phyloP scores from a whole-genome alignment of 1,140 invertebrate genomes.

The Brachionus asplanchnoidis region DNA sequence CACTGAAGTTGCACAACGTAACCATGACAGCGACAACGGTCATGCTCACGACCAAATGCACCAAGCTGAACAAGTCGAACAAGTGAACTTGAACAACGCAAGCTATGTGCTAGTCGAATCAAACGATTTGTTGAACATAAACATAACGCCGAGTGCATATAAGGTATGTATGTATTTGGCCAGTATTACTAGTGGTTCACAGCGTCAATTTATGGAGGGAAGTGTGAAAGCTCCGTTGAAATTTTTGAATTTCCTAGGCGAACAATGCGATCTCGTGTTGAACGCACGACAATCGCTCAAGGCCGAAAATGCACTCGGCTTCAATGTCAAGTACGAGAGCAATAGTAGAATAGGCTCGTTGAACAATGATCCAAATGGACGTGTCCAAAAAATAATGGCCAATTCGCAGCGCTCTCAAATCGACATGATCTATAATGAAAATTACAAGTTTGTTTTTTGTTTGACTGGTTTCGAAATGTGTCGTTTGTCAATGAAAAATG shows the following conservation, averaged over 20 bases:
- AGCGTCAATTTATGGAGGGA: background rate
- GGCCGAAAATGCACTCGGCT: background rate
- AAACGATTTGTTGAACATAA: constrained; percentile 32
- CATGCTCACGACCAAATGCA: background rate
- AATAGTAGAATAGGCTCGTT: background rate
- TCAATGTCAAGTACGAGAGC: background rate
- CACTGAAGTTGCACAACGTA: background rate
- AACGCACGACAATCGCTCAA: background rate
- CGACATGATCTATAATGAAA: constrained; percentile 1
- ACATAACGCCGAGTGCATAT: constrained; percentile 37
- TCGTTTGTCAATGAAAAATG: constrained; percentile 34
- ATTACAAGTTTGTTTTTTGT: constrained; percentile 22
- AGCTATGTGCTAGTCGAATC: constrained; percentile 36
- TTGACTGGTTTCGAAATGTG: background rate
- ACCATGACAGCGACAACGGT: background rate
- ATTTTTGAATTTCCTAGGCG: constrained; percentile 37
- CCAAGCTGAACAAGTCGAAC: background rate
- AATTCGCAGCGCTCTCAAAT: constrained; percentile 39
- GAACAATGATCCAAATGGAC: background rate
- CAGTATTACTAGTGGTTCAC: background rate
- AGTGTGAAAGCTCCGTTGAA: constrained; percentile 15
- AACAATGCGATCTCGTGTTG: constrained; percentile 15
- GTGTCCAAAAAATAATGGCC: constrained; percentile 4
- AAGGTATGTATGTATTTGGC: constrained; percentile 31
- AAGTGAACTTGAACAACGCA: background rate